A percentile compares a stretch with the other conserved stretches of the same genome.
phyloP scores from a whole-genome alignment of 2,888 invertebrate species.

The Eilema griseolum region DNA sequence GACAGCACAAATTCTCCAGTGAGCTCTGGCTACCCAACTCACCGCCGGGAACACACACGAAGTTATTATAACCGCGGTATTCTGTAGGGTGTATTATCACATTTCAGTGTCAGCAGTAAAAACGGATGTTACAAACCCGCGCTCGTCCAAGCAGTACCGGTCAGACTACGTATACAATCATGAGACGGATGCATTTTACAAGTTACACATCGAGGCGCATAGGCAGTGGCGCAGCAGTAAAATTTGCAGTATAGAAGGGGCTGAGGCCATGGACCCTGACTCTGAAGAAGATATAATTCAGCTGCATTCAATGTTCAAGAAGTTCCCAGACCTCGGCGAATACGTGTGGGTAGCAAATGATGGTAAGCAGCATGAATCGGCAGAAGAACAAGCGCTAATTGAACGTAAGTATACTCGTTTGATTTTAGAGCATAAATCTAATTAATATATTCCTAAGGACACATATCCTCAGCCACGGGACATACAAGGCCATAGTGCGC shows the following conservation, averaged over 20 bases:
- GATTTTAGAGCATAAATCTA: too few relatives aligned
- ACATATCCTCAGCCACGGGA: too few relatives aligned
- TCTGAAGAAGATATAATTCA: slow-evolving; percentile 59
- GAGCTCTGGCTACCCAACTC: too few relatives aligned
- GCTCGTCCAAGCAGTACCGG: slow-evolving; percentile 58
- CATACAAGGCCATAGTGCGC: too few relatives aligned
- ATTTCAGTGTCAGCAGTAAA: slow-evolving; percentile 37
- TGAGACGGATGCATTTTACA: slow-evolving; percentile 70
- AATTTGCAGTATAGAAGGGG: slow-evolving; percentile 63
- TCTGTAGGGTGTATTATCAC: not conserved
- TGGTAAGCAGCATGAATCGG: slow-evolving; percentile 58
- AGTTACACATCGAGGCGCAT: slow-evolving; percentile 64
- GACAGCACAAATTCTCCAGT: too few relatives aligned
- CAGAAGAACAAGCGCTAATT: slow-evolving; percentile 57
- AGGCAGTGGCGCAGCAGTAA: slow-evolving; percentile 13
- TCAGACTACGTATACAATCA: slow-evolving; percentile 68
- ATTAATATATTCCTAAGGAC: too few relatives aligned
- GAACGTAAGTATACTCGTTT: slow-evolving; percentile 38
- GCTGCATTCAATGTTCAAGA: slow-evolving; percentile 68
- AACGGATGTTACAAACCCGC: slow-evolving; percentile 31
- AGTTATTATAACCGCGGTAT: too few relatives aligned
- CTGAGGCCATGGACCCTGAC: slow-evolving; percentile 57
- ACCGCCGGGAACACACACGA: too few relatives aligned
- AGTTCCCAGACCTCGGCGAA: slow-evolving; percentile 66
- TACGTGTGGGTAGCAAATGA: slow-evolving; percentile 64